These are phyloP conservation scores for Diaprepes abbreviatus DNA, from an alignment of 2,888 invertebrate genomes.

Conservation along the genomic window DNA sequence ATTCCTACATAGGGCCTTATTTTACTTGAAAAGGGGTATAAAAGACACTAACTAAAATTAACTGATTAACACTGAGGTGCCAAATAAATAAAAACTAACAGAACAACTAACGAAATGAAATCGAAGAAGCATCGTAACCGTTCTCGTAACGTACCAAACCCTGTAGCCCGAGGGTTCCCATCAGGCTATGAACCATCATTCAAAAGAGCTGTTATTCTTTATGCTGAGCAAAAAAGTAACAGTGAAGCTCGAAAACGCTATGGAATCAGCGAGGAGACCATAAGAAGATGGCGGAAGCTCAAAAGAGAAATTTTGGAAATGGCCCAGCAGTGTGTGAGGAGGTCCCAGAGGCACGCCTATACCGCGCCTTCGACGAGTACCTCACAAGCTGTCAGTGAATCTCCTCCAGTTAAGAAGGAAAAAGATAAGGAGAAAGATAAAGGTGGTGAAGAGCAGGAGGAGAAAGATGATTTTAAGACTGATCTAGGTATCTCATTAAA, in stretches of 20 bases:
- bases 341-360: conserved; percentile 34
- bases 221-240: conserved; percentile 60
- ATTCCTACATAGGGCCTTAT: too few species aligned
- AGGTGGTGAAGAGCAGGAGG: not conserved
- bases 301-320: conserved; percentile 53
- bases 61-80: not conserved
- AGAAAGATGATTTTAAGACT: not conserved
- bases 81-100: conserved; percentile 8
- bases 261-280: conserved; percentile 61
- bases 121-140: conserved; percentile 28
- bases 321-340: conserved; percentile 42
- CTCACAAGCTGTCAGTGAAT: not conserved
- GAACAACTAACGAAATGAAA: conserved; percentile 24
- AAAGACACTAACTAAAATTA: not conserved
- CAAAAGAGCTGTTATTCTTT: conserved; percentile 61
- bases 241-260: conserved; percentile 59
- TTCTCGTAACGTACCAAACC: conserved; percentile 25
- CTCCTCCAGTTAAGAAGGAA: not conserved
- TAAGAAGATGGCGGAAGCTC: conserved; percentile 61
- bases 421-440: conserved; percentile 8
- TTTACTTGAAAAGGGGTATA: conserved; percentile 1
- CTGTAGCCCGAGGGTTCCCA: conserved; percentile 8
- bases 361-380: too few species aligned
- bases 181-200: conserved; percentile 57
- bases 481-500: conserved; percentile 6